phyloP scores from a whole-genome alignment of 2,888 invertebrate genomes.

The Tubulanus polymorphus region DNA sequence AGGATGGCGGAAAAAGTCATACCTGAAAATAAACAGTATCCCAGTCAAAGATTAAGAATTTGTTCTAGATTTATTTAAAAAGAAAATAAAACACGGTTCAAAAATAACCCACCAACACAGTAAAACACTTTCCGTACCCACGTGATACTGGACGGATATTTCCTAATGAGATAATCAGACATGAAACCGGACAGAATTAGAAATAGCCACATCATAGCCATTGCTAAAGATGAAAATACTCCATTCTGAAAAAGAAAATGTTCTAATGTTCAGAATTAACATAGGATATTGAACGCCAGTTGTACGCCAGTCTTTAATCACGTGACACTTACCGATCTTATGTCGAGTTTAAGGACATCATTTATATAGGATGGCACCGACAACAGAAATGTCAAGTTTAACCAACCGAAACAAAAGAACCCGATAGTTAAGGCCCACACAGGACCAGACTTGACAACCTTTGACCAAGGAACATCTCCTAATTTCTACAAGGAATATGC shows the following conservation, averaged over 20 bases:
- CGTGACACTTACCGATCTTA: conserved; percentile 29
- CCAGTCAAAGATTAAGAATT: too few species aligned
- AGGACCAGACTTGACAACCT: conserved; percentile 54
- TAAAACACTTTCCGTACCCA: conserved; percentile 32
- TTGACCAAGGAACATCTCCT: conserved; percentile 56
- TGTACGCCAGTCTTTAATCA: too few species aligned
- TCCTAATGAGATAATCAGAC: conserved; percentile 30
- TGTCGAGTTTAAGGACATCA: conserved; percentile 43
- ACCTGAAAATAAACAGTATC: too few species aligned
- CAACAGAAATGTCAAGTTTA: conserved; percentile 42
- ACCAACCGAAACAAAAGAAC: conserved; percentile 57
- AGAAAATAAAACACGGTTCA: neutral
- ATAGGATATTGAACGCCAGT: neutral
- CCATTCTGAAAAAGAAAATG: conserved; percentile 29
- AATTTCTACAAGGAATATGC: too few species aligned
- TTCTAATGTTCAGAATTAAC: neutral
- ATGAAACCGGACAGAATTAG: conserved; percentile 29
- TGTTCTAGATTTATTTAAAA: neutral
- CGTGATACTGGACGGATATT: conserved; percentile 26
- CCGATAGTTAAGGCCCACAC: conserved; percentile 56
- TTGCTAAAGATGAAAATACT: conserved; percentile 36
- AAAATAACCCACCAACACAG: conserved; percentile 22
- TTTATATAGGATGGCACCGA: conserved; percentile 45
- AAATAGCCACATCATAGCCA: conserved; percentile 33
- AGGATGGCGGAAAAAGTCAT: too few species aligned